A percentile compares a stretch with the other conserved stretches of the same genome.
These are phyloP conservation scores for Aleiodes leptofemur DNA, from an alignment of 2,888 invertebrate species.

Conservation along the genomic window DNA sequence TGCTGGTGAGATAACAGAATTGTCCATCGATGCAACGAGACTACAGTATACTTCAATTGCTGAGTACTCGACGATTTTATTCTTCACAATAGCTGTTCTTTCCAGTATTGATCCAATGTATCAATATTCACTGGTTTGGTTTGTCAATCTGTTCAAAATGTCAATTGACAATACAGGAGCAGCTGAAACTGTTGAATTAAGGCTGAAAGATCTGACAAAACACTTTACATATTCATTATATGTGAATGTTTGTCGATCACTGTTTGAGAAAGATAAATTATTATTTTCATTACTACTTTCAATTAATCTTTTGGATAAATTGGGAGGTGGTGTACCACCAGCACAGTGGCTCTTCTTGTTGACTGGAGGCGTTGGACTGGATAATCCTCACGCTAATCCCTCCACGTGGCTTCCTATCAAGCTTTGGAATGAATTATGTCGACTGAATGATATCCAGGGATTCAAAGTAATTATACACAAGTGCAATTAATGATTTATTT, in stretches of 20 bases:
- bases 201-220: constrained; percentile 84
- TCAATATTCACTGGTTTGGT: constrained; percentile 96
- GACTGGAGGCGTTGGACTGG: constrained; percentile 89
- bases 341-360: constrained; percentile 90
- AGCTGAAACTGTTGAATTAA: constrained; percentile 86
- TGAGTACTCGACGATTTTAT: constrained; percentile 90
- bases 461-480: constrained; percentile 72
- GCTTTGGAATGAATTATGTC: constrained; percentile 88
- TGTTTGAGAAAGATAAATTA: constrained; percentile 96
- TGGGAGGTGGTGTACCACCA: constrained; percentile 77
- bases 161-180: constrained; percentile 92
- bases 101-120: constrained; percentile 98
- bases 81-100: constrained; percentile 92
- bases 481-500: too few species aligned
- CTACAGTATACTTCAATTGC: constrained; percentile 94
- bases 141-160: constrained; percentile 90
- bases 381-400: constrained; percentile 85
- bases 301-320: constrained; percentile 82
- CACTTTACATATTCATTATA: constrained; percentile 94
- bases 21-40: constrained; percentile 90
- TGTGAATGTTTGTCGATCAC: constrained; percentile 92
- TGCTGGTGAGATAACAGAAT: constrained; percentile 92
- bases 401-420: constrained; percentile 83
- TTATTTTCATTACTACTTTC: constrained; percentile 88
- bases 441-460: constrained; percentile 77